A percentile compares a stretch with the other conserved stretches of the same genome.
Evolutionary conservation across 2,113 vertebrate genomes (phyloP).

Genomic region (western clawed frog (Xenopus tropicalis)): DNA sequence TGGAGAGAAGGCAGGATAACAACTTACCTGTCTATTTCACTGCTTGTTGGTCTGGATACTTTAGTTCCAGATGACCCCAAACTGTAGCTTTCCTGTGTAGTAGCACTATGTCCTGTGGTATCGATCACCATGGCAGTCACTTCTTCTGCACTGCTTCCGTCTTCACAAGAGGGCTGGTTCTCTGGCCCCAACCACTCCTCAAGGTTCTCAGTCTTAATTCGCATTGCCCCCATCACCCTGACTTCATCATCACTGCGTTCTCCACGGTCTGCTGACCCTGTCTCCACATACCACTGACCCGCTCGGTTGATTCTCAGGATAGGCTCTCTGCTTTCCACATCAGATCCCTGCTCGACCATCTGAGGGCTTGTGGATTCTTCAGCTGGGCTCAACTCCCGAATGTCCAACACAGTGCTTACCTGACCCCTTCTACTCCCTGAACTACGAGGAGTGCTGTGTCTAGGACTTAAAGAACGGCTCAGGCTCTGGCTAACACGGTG

Average conservation of each 20-base stretch:
- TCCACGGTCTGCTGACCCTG: slow-evolving; percentile 70
- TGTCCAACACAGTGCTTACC: slow-evolving; percentile 72
- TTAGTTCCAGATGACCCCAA: slow-evolving; percentile 68
- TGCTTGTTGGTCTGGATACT: slow-evolving; percentile 83
- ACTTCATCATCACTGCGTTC: slow-evolving; percentile 73
- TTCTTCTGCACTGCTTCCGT: slow-evolving; percentile 82
- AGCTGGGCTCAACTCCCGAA: slow-evolving; percentile 77
- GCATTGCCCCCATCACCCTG: slow-evolving; percentile 74
- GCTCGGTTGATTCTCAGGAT: slow-evolving; percentile 91
- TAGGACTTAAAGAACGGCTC: slow-evolving; percentile 68
- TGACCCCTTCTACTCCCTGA: slow-evolving; percentile 65
- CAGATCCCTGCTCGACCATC: slow-evolving; percentile 78
- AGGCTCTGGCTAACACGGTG: slow-evolving; percentile 64
- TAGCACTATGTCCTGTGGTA: slow-evolving; percentile 79
- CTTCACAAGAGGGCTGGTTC: slow-evolving; percentile 81
- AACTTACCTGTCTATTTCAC: slow-evolving; percentile 87
- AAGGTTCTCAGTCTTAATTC: slow-evolving; percentile 89
- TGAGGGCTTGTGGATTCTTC: slow-evolving; percentile 87
- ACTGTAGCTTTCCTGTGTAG: slow-evolving; percentile 73
- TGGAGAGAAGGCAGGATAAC: too few species aligned
- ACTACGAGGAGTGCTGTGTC: slow-evolving; percentile 65
- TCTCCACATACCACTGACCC: slow-evolving; percentile 96
- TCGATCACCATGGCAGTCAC: slow-evolving; percentile 89
- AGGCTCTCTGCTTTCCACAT: slow-evolving; percentile 76
- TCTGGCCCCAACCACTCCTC: slow-evolving; percentile 91